phyloP scores from a whole-genome alignment of 2,888 invertebrate genomes.

The Herminia tarsipennalis region DNA sequence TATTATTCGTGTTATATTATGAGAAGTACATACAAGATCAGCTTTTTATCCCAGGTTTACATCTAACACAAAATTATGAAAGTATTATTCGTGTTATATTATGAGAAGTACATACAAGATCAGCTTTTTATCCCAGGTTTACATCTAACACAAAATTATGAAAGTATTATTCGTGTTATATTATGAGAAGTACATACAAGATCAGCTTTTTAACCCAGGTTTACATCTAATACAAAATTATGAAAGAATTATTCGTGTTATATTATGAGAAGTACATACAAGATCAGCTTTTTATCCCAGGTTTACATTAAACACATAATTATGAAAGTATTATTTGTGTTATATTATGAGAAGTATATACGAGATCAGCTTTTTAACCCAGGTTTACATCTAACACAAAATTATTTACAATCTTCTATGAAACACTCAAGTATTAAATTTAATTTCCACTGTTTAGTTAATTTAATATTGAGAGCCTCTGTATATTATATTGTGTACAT shows the following conservation, averaged over 20 bases:
- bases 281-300: conserved; percentile 2
- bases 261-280: neutral
- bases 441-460: conserved; percentile 7
- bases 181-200: neutral
- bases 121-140: conserved; percentile 4
- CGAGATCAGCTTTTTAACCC: neutral
- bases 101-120: neutral
- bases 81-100: neutral
- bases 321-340: neutral
- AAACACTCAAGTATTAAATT: conserved; percentile 9
- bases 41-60: conserved; percentile 5
- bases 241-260: neutral
- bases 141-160: neutral
- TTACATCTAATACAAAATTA: neutral
- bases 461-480: conserved; percentile 3
- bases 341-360: neutral
- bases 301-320: neutral
- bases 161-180: neutral
- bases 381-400: conserved; percentile 1
- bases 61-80: neutral
- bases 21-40: neutral
- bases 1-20: neutral
- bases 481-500: neutral
- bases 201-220: conserved; percentile 3
- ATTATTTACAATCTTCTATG: conserved; percentile 12